A percentile compares a stretch with the other conserved stretches of the same genome.
Conservation (phyloP, 2,113 vertebrate genomes). For the Ceyx margarethae region DNA sequence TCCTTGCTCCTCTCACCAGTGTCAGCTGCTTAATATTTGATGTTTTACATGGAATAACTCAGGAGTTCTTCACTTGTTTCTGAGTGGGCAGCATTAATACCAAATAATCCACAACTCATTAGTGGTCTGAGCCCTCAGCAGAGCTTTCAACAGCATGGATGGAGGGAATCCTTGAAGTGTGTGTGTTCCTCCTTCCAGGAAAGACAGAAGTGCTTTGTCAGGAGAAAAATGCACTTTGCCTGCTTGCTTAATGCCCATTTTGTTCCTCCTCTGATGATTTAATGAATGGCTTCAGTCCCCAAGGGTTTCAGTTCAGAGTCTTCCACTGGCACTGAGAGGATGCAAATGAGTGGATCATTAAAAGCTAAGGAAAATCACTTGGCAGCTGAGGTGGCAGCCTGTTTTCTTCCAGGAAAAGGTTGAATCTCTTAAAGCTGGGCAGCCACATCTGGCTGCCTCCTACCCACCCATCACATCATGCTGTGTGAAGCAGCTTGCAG, state of each 20-base stretch:
- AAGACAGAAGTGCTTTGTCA: background rate
- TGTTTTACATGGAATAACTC: background rate
- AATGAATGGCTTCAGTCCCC: background rate
- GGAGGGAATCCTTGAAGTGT: background rate
- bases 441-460: background rate
- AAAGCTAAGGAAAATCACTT: slow-evolving; percentile 15
- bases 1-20: background rate
- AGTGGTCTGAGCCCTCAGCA: background rate
- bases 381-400: background rate
- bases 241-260: background rate
- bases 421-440: background rate
- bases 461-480: background rate
- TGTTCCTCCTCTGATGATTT: background rate
- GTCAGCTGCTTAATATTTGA: background rate
- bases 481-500: background rate
- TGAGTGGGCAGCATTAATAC: background rate
- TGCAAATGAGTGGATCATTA: slow-evolving; percentile 31
- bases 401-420: background rate
- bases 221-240: background rate
- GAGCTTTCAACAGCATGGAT: background rate
- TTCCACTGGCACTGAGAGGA: background rate
- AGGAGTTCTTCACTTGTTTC: background rate
- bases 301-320: background rate
- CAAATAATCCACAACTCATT: background rate
- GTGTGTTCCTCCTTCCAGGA: background rate